Evolutionary conservation across 2,888 invertebrate species (phyloP), one percentile per base, ranked within the genome.

Genomic region (Callimorpha dominula): DNA sequence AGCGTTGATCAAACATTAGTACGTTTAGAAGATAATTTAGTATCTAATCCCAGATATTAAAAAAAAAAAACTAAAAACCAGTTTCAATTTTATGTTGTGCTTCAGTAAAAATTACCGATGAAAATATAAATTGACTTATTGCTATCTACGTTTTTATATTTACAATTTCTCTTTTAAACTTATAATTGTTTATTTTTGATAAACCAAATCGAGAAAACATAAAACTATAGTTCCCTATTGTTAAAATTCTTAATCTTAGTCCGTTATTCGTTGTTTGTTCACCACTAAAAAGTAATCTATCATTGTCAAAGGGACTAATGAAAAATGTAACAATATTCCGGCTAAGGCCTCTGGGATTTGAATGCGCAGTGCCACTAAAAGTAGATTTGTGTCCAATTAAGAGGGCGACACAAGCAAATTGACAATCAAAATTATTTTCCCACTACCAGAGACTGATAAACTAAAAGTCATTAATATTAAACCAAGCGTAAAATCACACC

Each of bases 181-280:
- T 14, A 46, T 20, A 67, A 12, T 43, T 68, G 20, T n/a, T 12
- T 15, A 57, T 52, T 66, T 5, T 66, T 52, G 52, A 17, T 40
- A 54, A n/a, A 52, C 42, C 6, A 31, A 12, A 15, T 17, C 42
- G 11, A 43, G 43, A 64, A 15, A 9, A 4, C 2, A 54, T n/a
- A 42, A 50, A n/a, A 54, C 40, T 42, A 42, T n/a, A 12, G 52
- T 67, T 12, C 12, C 11, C 9, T 67, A 52, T 67, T 54, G 54
- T 52, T 42, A n/a, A 67, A 52, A 42, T 67, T 42, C 50, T 20
- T 11, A 42, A 42, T 42, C 12, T n/a, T 54, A 5, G n/a, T 54
- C 42, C 54, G n/a, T 54, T 8, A 52, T 42, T 67, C 52, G 54
- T 67, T 54, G 67, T 67, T 67, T 67, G 54, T 67, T 67, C 52